Conservation (phyloP, 2,113 vertebrate genomes). For the Tympanuchus pallidicinctus region DNA sequence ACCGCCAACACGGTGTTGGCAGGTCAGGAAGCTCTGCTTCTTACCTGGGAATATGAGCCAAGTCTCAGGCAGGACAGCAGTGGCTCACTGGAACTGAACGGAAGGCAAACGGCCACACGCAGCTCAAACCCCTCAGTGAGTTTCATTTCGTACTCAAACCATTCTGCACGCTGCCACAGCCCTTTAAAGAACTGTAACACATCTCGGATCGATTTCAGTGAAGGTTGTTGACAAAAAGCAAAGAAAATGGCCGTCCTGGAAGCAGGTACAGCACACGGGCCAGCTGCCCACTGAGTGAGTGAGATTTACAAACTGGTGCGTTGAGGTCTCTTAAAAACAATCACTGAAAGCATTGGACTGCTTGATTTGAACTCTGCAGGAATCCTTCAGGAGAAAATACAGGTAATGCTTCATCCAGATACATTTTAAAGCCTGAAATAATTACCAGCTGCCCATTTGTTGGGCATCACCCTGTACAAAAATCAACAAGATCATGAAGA, state of each 20-base stretch:
- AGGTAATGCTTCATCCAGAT: not conserved
- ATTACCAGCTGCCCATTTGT: not conserved
- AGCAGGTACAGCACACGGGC: not conserved
- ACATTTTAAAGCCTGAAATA: not conserved
- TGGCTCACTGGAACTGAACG: not conserved
- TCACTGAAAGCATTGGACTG: not conserved
- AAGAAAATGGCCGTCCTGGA: not conserved
- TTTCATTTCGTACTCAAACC: not conserved
- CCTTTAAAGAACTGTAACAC: not conserved
- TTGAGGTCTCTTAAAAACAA: not conserved
- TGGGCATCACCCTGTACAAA: not conserved
- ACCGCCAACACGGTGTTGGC: no score
- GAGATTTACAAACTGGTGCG: fast-evolving
- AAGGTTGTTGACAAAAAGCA: not conserved
- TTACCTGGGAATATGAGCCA: not conserved
- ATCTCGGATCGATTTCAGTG: not conserved
- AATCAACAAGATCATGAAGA: not conserved
- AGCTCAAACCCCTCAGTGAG: not conserved
- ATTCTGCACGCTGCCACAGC: not conserved
- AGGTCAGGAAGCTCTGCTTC: not conserved
- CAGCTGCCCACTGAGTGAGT: not conserved
- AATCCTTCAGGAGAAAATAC: not conserved
- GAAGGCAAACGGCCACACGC: not conserved
- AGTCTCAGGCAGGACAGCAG: not conserved
- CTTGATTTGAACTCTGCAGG: not conserved